These are phyloP conservation scores for Rhynchophorus ferrugineus DNA, from an alignment of 1,140 invertebrate species.

Conservation along the genomic window DNA sequence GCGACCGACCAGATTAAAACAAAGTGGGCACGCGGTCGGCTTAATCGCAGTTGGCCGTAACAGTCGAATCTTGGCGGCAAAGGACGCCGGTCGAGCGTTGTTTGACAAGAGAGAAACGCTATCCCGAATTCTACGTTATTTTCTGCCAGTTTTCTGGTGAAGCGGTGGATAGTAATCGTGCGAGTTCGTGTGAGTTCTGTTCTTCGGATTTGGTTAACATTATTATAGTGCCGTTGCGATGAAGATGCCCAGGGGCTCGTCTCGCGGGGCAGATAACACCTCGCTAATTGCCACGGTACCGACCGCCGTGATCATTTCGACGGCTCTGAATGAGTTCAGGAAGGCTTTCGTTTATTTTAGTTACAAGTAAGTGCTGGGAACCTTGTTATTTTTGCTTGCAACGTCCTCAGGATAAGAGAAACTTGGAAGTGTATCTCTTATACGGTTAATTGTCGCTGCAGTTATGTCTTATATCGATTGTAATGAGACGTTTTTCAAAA, in stretches of 20 bases:
- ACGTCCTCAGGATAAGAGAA: no score
- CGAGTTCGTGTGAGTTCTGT: conserved; percentile 11
- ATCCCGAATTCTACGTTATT: conserved; percentile 3
- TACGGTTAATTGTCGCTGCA: no score
- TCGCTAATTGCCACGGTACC: conserved; percentile 47
- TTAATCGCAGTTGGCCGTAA: neutral
- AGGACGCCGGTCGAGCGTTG: neutral
- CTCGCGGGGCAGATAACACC: conserved; percentile 23
- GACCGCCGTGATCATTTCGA: conserved; percentile 51
- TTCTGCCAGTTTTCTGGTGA: neutral
- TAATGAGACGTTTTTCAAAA: no score
- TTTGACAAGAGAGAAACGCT: neutral
- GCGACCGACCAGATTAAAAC: neutral
- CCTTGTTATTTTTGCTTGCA: no score
- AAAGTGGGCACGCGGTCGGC: neutral
- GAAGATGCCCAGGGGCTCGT: conserved; percentile 32
- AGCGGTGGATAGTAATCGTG: conserved; percentile 16
- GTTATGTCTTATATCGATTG: no score
- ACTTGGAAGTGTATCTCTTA: no score
- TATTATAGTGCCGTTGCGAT: conserved; percentile 4
- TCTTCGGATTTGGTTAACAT: neutral
- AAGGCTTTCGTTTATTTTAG: conserved; percentile 37
- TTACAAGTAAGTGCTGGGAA: conserved; percentile 36
- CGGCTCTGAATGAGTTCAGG: conserved; percentile 43
- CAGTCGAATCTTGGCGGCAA: conserved; percentile 1